These are phyloP conservation scores for Pentalonia nigronervosa DNA, from an alignment of 1,140 invertebrate species.

Conservation along the genomic window DNA sequence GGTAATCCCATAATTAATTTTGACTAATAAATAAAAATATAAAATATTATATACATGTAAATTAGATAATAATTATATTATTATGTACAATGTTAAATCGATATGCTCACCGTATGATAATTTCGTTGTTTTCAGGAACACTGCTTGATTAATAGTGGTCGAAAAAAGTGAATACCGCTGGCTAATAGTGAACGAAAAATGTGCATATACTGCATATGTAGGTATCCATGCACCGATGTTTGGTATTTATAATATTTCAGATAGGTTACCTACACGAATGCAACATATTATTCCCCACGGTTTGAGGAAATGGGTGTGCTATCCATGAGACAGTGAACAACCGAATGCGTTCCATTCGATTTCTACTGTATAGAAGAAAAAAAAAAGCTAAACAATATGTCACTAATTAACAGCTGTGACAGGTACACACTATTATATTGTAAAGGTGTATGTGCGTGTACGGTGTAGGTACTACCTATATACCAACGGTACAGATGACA, in stretches of 20 bases:
- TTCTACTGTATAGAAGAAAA: constrained; percentile 44
- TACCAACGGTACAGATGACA: constrained; percentile 49
- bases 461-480: background rate
- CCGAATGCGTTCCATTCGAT: constrained; percentile 55
- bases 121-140: constrained; percentile 16
- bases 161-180: constrained; percentile 14
- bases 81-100: background rate
- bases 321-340: constrained; percentile 38
- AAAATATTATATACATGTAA: background rate
- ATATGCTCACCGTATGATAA: background rate
- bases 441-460: background rate
- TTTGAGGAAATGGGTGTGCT: constrained; percentile 55
- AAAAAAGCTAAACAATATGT: constrained; percentile 54
- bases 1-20: background rate
- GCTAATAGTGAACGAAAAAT: background rate
- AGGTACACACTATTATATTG: constrained; percentile 45
- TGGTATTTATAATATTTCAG: constrained; percentile 16
- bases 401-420: constrained; percentile 58
- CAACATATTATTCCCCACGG: background rate
- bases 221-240: background rate
- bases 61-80: background rate
- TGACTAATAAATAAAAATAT: background rate
- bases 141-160: background rate
- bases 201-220: background rate
- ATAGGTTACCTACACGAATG: background rate